Percentiles rank a stretch among this genome's conserved stretches.
phyloP scores from a whole-genome alignment of 1,140 invertebrate species.

The Rhagoletis zephyria region DNA sequence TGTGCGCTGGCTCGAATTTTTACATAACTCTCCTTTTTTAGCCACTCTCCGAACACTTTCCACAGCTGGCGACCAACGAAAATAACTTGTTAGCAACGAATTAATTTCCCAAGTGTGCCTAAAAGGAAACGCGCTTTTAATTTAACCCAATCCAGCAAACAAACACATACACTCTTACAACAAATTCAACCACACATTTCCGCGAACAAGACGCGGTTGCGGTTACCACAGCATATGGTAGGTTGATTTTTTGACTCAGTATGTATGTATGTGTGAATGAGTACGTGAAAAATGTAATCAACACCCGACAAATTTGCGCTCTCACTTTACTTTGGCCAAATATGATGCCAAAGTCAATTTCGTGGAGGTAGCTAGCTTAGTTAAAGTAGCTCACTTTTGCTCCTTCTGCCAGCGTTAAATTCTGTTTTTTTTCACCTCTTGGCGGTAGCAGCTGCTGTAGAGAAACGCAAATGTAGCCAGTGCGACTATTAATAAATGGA shows the following conservation, averaged over 20 bases:
- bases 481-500: conserved; percentile 17
- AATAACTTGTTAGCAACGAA: not conserved
- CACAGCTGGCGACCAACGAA: not conserved
- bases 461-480: not conserved
- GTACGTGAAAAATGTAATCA: conserved; percentile 33
- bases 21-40: not conserved
- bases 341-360: conserved; percentile 48
- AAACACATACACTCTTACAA: not conserved
- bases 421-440: conserved; percentile 32
- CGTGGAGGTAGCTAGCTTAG: not conserved
- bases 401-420: not conserved
- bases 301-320: conserved; percentile 49
- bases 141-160: conserved; percentile 33
- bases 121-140: conserved; percentile 50
- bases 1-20: no score
- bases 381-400: not conserved
- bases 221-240: not conserved
- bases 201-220: not conserved
- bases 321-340: conserved; percentile 45
- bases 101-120: conserved; percentile 50
- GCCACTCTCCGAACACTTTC: not conserved
- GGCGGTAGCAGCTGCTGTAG: not conserved
- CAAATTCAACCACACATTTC: not conserved
- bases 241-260: conserved; percentile 18
- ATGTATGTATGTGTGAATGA: not conserved